phyloP scores from a whole-genome alignment of 2,888 invertebrate genomes.

The Aspidiotus destructor region DNA sequence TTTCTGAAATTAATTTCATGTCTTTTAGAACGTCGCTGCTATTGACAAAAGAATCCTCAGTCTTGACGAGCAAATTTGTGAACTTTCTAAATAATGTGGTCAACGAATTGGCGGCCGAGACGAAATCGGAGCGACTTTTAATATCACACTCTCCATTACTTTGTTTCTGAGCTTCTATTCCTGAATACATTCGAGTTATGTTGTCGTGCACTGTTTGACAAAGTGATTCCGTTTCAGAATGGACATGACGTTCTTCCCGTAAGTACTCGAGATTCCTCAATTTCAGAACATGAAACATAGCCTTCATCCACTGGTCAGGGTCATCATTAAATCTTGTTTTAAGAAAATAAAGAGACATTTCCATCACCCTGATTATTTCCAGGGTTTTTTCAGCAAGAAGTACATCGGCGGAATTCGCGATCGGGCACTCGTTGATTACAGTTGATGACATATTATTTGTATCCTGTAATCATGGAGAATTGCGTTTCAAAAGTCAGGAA shows the following conservation, averaged over 20 bases:
- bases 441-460: too few relatives aligned
- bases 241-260: neutral
- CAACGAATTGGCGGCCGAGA: neutral
- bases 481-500: too few relatives aligned
- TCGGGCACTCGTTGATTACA: too few relatives aligned
- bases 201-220: neutral
- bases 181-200: neutral
- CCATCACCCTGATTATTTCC: neutral
- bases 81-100: neutral
- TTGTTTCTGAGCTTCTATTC: neutral
- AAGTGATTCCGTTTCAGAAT: neutral
- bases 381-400: neutral
- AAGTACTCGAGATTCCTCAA: neutral
- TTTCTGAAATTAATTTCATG: neutral
- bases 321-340: neutral
- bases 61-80: neutral
- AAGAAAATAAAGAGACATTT: neutral
- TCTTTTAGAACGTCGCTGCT: neutral
- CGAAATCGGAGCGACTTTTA: neutral
- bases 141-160: neutral
- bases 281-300: neutral
- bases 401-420: neutral
- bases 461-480: too few relatives aligned
- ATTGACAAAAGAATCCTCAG: neutral
- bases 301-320: neutral